Evolutionary conservation across 1,140 invertebrate genomes (phyloP).

Genomic region (Saxidomus purpurata): DNA sequence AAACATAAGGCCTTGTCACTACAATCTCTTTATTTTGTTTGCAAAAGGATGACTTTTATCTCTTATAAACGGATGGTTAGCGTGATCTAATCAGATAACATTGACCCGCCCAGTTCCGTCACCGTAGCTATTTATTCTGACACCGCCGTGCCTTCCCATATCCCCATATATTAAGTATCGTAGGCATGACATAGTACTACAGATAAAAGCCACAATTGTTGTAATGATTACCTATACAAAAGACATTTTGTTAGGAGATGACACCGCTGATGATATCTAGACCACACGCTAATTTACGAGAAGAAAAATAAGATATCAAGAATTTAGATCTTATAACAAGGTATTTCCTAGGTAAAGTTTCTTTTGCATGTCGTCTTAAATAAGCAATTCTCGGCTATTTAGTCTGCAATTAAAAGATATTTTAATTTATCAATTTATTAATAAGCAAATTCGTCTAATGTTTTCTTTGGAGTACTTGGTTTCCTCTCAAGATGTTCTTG

Average conservation of each 20-base stretch:
- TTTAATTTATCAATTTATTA: too few relatives aligned
- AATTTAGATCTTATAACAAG: too few relatives aligned
- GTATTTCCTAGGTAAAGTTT: too few relatives aligned
- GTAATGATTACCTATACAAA: not conserved
- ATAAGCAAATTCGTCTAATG: too few relatives aligned
- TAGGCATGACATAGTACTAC: not conserved
- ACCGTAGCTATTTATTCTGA: not conserved
- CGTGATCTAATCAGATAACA: not conserved
- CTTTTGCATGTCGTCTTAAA: too few relatives aligned
- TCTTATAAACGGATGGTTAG: not conserved
- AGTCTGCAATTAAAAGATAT: too few relatives aligned
- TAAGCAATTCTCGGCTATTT: too few relatives aligned
- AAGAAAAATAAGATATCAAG: too few relatives aligned
- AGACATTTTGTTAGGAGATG: constrained; percentile 12
- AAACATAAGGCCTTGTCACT: too few relatives aligned
- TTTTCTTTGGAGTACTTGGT: too few relatives aligned
- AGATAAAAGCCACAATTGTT: not conserved
- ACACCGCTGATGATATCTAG: constrained; percentile 12
- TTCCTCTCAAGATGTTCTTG: too few relatives aligned
- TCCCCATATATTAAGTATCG: not conserved
- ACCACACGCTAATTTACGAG: constrained; percentile 12
- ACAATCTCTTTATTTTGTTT: not conserved
- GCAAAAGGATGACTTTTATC: not conserved
- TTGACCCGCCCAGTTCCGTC: not conserved
- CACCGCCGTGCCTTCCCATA: not conserved